Percentiles rank a stretch among this genome's conserved stretches.
These are phyloP conservation scores for Conops quadrifasciatus DNA, from an alignment of 2,888 invertebrate species.

Conservation along the genomic window DNA sequence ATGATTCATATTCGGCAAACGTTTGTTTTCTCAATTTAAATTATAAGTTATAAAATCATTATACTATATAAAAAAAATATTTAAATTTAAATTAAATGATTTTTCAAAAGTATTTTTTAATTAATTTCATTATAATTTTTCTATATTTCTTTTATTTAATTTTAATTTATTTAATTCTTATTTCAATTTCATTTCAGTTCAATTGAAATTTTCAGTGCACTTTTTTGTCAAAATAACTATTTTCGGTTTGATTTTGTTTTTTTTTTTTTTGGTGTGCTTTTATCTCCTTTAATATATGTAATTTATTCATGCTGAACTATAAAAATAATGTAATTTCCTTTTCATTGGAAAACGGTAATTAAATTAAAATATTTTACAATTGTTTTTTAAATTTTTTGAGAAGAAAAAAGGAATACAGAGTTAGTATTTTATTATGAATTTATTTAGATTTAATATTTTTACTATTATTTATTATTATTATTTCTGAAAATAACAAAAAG, in stretches of 20 bases:
- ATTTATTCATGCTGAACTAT: constrained; percentile 11
- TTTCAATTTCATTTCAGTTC: neutral
- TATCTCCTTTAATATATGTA: neutral
- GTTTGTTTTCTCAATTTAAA: too few species aligned
- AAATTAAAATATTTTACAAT: neutral
- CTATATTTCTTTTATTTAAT: neutral
- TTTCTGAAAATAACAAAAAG: too few species aligned
- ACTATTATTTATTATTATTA: neutral
- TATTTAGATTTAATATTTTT: neutral
- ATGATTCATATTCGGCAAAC: too few species aligned
- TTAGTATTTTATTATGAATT: neutral
- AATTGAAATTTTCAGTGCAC: neutral
- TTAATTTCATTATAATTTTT: neutral
- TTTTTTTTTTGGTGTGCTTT: neutral
- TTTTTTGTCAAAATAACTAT: neutral
- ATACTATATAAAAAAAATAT: too few species aligned
- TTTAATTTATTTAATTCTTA: neutral
- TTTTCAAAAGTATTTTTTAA: neutral
- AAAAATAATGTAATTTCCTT: constrained; percentile 25
- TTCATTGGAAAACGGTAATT: neutral
- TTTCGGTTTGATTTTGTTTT: neutral
- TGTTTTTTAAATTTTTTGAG: neutral
- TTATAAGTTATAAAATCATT: too few species aligned
- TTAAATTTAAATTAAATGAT: constrained; percentile 5
- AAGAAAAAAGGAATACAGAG: too few species aligned